phyloP scores from a whole-genome alignment of 2,888 invertebrate genomes.

The Nephrotoma flavescens region DNA sequence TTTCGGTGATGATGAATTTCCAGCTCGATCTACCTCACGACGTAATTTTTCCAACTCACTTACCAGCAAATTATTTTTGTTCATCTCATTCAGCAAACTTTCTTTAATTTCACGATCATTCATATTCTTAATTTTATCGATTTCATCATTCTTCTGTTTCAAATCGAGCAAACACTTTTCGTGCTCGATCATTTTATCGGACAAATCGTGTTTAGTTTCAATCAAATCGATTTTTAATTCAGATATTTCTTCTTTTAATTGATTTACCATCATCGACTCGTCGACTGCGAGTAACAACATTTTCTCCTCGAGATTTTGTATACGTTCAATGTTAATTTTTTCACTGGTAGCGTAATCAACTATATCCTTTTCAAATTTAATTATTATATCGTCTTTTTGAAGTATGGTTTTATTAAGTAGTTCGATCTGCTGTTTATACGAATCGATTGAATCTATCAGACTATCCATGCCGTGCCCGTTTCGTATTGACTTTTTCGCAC shows the following conservation, averaged over 20 bases:
- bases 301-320: background rate
- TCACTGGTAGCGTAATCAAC: background rate
- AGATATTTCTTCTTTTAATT: conserved; percentile 24
- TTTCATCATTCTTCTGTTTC: conserved; percentile 35
- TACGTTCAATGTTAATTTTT: background rate
- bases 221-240: conserved; percentile 32
- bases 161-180: conserved; percentile 29
- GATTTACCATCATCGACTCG: conserved; percentile 7
- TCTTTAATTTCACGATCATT: conserved; percentile 28
- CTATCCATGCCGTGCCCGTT: conserved; percentile 7
- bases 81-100: conserved; percentile 37
- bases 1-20: conserved; percentile 21
- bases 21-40: conserved; percentile 20
- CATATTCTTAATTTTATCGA: conserved; percentile 24
- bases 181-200: conserved; percentile 29
- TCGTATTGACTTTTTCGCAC: conserved; percentile 8
- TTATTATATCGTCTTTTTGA: conserved; percentile 23
- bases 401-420: conserved; percentile 20
- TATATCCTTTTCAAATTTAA: conserved; percentile 19
- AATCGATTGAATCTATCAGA: background rate
- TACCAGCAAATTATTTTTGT: conserved; percentile 27
- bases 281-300: background rate
- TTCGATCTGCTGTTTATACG: conserved; percentile 13
- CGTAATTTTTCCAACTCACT: conserved; percentile 24
- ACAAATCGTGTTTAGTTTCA: conserved; percentile 37